Percentiles rank a stretch among this genome's conserved stretches.
phyloP scores from a whole-genome alignment of 2,888 invertebrate species.

The Tachina lurida region DNA sequence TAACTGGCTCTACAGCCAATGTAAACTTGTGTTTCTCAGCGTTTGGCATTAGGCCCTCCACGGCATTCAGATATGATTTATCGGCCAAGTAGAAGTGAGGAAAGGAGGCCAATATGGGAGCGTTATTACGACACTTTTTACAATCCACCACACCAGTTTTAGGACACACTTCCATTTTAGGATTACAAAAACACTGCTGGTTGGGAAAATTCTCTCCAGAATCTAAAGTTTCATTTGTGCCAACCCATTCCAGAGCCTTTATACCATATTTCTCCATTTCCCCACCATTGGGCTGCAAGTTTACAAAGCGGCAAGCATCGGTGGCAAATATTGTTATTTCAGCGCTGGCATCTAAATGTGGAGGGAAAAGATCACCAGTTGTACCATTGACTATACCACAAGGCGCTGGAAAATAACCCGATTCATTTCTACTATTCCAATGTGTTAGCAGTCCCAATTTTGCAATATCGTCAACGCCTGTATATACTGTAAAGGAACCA shows the following conservation, averaged over 20 bases:
- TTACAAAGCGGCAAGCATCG: conserved; percentile 90
- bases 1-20: conserved; percentile 88
- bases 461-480: conserved; percentile 87
- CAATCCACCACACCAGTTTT: conserved; percentile 88
- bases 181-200: conserved; percentile 88
- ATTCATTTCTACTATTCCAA: conserved; percentile 87
- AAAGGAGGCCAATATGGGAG: conserved; percentile 92
- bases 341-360: conserved; percentile 83
- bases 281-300: conserved; percentile 77
- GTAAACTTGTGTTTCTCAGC: conserved; percentile 86
- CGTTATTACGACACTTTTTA: conserved; percentile 89
- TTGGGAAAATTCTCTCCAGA: conserved; percentile 86
- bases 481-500: conserved; percentile 90
- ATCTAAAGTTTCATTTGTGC: conserved; percentile 87
- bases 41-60: conserved; percentile 88
- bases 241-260: conserved; percentile 82
- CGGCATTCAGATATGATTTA: conserved; percentile 85
- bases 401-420: conserved; percentile 84
- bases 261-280: conserved; percentile 74
- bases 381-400: conserved; percentile 89
- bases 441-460: conserved; percentile 87
- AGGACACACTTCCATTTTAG: conserved; percentile 84
- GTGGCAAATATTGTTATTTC: conserved; percentile 88
- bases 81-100: conserved; percentile 93
- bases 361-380: conserved; percentile 92